Conservation (phyloP, 2,113 vertebrate species). For the Ceuthmochares aereus region DNA sequence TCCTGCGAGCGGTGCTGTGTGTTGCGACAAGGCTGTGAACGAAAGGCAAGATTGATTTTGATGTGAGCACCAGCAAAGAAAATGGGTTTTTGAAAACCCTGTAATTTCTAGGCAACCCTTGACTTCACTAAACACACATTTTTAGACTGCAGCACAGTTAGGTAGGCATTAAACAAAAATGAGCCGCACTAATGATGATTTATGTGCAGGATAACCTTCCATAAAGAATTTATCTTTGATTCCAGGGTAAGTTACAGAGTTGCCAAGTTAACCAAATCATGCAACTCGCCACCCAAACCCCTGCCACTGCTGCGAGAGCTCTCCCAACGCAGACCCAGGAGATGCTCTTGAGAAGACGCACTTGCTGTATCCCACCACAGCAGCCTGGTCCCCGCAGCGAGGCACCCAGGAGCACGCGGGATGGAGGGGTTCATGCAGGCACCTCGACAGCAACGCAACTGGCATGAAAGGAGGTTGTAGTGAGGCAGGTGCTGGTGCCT, state of each 20-base stretch:
- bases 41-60: conserved; percentile 74
- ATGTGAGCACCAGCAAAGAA: conserved; percentile 75
- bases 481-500: no score
- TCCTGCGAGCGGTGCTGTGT: background rate
- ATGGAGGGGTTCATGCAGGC: fast-evolving
- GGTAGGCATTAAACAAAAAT: conserved; percentile 77
- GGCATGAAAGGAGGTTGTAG: no score
- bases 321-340: background rate
- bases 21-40: conserved; percentile 31
- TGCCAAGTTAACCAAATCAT: conserved; percentile 74
- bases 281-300: background rate
- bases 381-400: background rate
- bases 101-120: conserved; percentile 80
- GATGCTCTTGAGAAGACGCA: background rate
- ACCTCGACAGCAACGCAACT: fast-evolving
- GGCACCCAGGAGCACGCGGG: no score
- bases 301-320: background rate
- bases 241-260: conserved; percentile 68
- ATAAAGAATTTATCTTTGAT: conserved; percentile 74
- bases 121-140: conserved; percentile 81
- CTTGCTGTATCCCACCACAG: background rate
- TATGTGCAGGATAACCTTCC: conserved; percentile 75
- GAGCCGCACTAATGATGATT: conserved; percentile 78
- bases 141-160: conserved; percentile 73
- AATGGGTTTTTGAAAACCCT: conserved; percentile 83